Base-by-base conservation (phyloP, 2,797 vertebrate genomes). In the Sebastes goodei region DNA sequence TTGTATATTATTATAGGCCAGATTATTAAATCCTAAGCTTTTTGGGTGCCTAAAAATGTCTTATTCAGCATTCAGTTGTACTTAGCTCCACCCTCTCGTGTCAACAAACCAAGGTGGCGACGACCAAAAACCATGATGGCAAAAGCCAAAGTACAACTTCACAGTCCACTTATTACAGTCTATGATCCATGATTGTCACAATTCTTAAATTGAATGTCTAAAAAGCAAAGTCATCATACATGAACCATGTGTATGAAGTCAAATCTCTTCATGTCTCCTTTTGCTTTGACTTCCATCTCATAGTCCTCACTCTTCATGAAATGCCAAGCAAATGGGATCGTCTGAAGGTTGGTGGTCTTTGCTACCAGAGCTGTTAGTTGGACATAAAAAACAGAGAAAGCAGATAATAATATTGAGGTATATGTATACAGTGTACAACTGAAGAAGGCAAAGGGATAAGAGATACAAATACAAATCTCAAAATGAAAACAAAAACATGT, bases 231-330 rank as follows among this genome's bases (percentile, higher is more conserved):
- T n/a, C 0, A 15, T 1, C 21, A 52, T 87, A 98, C 97, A 96
- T 98, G 97, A 88, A 98, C 95, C 97, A 98, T 97, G 88, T 98
- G 96, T 90, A 98, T 97, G 80, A 98, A 97, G 86, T 97, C 96
- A 95, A 96, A 98, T 80, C 87, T 97, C 90, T 95, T 95, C 76
- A 87, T 4, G 2, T 88, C 92, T 68, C 92, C 89, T 90, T 94
- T 92, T 38, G 85, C 92, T 94, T 96, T 95, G 29, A 87, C 81
- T 69, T 92, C 79, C 60, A 69, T 90, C 67, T 86, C 82, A 85
- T 96, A 98, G 83, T 97, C 96, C 84, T 89, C 78, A 46, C 96
- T 95, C 60, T 89, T 90, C 94, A 97, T 94, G 49, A 92, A 71
- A 64, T 97, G 91, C 97, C 97, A 98, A 74, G 66, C 82, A 91